Base-by-base conservation (phyloP, 2,113 vertebrate genomes). In the Notarius lentiginosus region DNA sequence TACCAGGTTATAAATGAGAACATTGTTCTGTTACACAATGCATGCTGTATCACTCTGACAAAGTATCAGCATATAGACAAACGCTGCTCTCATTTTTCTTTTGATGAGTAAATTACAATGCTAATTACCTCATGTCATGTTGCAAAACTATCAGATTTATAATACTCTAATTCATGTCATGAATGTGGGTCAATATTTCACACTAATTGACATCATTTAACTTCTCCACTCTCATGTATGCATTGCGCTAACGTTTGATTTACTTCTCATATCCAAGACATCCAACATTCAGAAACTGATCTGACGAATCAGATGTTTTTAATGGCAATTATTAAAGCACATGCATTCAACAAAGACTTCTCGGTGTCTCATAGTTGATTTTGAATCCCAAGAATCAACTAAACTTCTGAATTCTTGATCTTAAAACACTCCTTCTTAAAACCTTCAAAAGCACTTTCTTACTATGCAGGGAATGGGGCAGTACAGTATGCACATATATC, bases 131-230 rank as follows among this genome's bases (percentile, higher is more conserved):
- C 73, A 27, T 60, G 63, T 4, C 6, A 22, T 41, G 24, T 27
- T 88, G 55, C 73, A 61, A 53, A 80, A 79, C 18, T 60, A 73
- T 72, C 9, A 41, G 30, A 34, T 72, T 72, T 72, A 72, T 41
- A 72, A 58, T 14, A 68, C n/a, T 27, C n/a, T 68, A 68, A 68
- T 30, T 30, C 65, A 68, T 15, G 34, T 47, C 8, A 79, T 47
- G 53, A 79, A 87, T 15, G 6, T 18, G 10, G 20, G 53, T 85
- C 87, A 85, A 30, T 88, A 75, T 76, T 63, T 20, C 34, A n/a
- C 20, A 15, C 30, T 12, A n/a, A 75, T 53, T 49, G 55, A 6
- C 55, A 61, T 82, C 14, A 76, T 85, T 66, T 58, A 22, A 61
- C 61, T 77, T 85, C 79, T 82, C 79, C 58, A 58, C 51, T 66